Evolutionary conservation across 2,113 vertebrate species (phyloP).

Genomic region (Meriones unguiculatus): DNA sequence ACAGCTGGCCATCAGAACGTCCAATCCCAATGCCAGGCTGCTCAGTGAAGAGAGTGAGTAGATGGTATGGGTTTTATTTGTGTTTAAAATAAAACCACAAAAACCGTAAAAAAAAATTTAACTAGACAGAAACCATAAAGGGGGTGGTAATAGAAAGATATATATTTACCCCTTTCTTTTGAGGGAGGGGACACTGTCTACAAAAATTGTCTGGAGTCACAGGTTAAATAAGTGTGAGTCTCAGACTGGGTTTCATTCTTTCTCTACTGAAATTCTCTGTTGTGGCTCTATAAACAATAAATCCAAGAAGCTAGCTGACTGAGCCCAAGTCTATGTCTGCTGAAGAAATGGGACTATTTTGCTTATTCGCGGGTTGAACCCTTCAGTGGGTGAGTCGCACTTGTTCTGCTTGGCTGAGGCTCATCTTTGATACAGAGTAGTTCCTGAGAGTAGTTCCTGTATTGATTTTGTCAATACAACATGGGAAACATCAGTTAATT

Average conservation of each 20-base stretch:
- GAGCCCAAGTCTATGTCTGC: not conserved
- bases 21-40: too few species aligned
- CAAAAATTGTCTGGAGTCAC: not conserved
- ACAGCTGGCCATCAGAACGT: too few species aligned
- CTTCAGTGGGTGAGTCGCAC: not conserved
- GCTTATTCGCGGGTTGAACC: not conserved
- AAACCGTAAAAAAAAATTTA: too few species aligned
- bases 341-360: not conserved
- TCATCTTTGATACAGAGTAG: not conserved
- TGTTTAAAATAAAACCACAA: too few species aligned
- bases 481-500: not conserved
- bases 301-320: not conserved
- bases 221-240: not conserved
- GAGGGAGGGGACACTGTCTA: not conserved
- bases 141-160: not conserved
- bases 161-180: not conserved
- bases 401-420: not conserved
- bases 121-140: not conserved
- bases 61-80: too few species aligned
- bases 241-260: not conserved
- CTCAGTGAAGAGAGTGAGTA: too few species aligned
- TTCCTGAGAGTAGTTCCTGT: not conserved
- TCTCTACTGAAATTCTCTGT: not conserved
- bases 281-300: not conserved
- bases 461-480: conserved; percentile 20